Evolutionary conservation across 2,797 vertebrate genomes (phyloP).

Genomic region (Notolabrus celidotus): DNA sequence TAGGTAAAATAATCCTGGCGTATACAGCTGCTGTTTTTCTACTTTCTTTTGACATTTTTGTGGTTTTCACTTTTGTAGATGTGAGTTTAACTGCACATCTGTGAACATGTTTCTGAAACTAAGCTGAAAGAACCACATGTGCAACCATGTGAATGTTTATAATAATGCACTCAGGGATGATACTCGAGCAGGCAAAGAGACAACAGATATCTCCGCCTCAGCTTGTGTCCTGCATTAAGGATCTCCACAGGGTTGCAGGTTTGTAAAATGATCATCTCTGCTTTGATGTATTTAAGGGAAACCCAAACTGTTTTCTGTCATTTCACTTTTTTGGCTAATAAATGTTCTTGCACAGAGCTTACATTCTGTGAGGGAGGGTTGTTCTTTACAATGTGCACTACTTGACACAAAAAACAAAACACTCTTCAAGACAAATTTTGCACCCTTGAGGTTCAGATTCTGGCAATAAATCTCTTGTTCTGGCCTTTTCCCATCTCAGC

Average conservation of each 20-base stretch:
- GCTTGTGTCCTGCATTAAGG: not conserved
- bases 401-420: no score
- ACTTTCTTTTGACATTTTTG: constrained; percentile 27
- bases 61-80: constrained; percentile 25
- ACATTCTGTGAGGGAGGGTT: no score
- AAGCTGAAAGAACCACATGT: constrained; percentile 15
- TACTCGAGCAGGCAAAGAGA: not conserved
- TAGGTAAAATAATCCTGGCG: not conserved
- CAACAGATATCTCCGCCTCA: not conserved
- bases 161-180: constrained; percentile 11
- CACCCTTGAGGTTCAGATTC: no score
- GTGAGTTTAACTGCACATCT: constrained; percentile 30
- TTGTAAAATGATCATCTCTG: no score
- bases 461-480: no score
- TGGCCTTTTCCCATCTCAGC: no score
- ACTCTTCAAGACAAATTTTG: no score
- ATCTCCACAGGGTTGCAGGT: constrained; percentile 12
- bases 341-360: no score
- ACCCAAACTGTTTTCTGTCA: no score
- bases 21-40: constrained; percentile 10
- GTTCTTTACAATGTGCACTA: no score
- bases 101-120: constrained; percentile 40
- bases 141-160: constrained; percentile 6
- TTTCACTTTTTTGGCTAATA: no score
- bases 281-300: no score